phyloP scores from a whole-genome alignment of 2,113 vertebrate genomes.

The Casuarius casuarius region DNA sequence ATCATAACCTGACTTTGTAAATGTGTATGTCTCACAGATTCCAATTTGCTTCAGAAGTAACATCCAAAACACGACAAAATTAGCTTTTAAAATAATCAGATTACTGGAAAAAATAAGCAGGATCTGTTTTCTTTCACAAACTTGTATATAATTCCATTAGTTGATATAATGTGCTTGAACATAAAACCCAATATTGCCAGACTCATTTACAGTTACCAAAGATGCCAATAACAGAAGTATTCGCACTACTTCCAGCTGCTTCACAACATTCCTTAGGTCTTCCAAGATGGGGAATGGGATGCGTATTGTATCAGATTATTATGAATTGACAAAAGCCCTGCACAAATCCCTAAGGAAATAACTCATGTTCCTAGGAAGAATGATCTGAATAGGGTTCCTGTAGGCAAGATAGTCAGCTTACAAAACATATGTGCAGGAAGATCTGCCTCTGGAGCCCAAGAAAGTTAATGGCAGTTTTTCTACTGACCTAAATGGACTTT shows the following conservation, averaged over 20 bases:
- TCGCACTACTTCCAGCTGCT: not conserved
- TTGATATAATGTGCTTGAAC: not conserved
- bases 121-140: not conserved
- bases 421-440: not conserved
- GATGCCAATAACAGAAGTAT: not conserved
- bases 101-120: not conserved
- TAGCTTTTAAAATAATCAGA: not conserved
- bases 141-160: not conserved
- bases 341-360: not conserved
- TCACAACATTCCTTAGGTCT: not conserved
- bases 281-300: not conserved
- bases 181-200: not conserved
- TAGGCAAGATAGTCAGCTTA: fast-evolving
- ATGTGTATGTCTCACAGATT: not conserved
- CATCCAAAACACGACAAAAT: not conserved
- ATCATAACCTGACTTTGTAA: not conserved
- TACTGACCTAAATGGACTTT: not conserved
- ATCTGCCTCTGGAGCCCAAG: not conserved
- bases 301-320: not conserved
- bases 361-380: not conserved
- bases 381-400: not conserved
- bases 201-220: not conserved
- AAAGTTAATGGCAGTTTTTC: not conserved
- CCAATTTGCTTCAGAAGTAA: not conserved
- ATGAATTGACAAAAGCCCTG: not conserved